Conservation (phyloP, 1,140 invertebrate genomes). For the Magallana angulata region DNA sequence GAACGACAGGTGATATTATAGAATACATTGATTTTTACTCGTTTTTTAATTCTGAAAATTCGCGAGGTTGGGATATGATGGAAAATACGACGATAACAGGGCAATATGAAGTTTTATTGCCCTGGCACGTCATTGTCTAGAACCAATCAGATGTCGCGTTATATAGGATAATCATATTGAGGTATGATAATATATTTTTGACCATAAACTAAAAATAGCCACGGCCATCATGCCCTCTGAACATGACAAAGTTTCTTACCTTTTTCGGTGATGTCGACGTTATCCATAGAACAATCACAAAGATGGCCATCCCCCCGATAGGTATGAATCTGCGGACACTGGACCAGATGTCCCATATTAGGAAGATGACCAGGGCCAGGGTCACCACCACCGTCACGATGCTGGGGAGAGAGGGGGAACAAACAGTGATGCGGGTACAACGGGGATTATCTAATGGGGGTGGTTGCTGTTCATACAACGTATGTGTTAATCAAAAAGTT, state of each 20-base stretch:
- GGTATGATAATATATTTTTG: background rate
- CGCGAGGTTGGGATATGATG: too few relatives aligned
- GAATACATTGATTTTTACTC: too few relatives aligned
- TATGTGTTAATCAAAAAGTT: background rate
- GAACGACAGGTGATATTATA: too few relatives aligned
- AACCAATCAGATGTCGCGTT: too few relatives aligned
- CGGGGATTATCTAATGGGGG: background rate
- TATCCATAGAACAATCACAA: constrained; percentile 40
- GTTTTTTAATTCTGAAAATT: too few relatives aligned
- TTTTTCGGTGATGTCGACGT: constrained; percentile 51
- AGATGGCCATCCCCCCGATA: constrained; percentile 41
- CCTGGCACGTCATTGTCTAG: too few relatives aligned
- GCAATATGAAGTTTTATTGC: too few relatives aligned
- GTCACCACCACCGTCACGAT: constrained; percentile 26
- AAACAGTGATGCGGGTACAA: background rate
- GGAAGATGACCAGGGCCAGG: constrained; percentile 37
- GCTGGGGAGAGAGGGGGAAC: constrained; percentile 9
- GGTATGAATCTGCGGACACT: constrained; percentile 45
- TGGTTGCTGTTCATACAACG: background rate
- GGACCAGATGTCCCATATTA: constrained; percentile 33
- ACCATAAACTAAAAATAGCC: background rate
- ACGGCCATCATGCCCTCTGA: background rate
- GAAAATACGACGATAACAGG: too few relatives aligned
- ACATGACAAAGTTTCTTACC: constrained; percentile 11
- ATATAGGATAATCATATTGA: too few relatives aligned